A percentile compares a stretch with the other conserved stretches of the same genome.
Evolutionary conservation across 2,797 vertebrate genomes (phyloP).

Genomic region (Sus cebifrons): DNA sequence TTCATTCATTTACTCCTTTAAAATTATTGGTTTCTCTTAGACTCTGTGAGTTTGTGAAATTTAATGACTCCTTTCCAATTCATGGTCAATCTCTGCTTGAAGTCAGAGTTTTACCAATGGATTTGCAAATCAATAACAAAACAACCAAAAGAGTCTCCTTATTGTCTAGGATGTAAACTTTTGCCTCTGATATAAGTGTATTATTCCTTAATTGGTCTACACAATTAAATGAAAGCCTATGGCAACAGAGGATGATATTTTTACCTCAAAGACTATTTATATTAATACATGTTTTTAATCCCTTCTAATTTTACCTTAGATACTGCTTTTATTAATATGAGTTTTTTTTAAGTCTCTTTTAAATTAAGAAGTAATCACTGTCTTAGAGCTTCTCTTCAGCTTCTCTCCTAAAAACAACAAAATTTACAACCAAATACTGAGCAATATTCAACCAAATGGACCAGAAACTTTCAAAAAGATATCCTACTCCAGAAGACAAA

Average conservation of each 20-base stretch:
- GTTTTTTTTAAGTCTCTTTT: not conserved
- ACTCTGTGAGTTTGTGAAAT: slow-evolving; percentile 37
- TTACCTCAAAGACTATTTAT: slow-evolving; percentile 9
- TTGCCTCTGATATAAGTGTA: not conserved
- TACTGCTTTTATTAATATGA: slow-evolving; percentile 28
- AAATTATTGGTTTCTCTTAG: slow-evolving; percentile 59
- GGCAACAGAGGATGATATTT: not conserved
- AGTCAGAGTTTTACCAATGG: not conserved
- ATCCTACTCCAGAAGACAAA: too few species aligned
- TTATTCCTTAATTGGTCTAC: slow-evolving; percentile 49
- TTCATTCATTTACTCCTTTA: slow-evolving; percentile 51
- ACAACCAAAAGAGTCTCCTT: not conserved
- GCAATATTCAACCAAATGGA: too few species aligned
- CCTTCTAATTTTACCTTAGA: not conserved
- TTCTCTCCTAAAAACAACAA: too few species aligned
- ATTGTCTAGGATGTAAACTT: slow-evolving; percentile 12
- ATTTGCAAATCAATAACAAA: slow-evolving; percentile 41
- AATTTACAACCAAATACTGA: too few species aligned
- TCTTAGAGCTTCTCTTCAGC: not conserved
- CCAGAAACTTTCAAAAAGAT: too few species aligned
- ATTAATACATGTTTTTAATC: not conserved
- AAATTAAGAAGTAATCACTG: not conserved
- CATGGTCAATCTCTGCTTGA: not conserved
- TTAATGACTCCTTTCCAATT: not conserved
- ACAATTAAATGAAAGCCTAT: not conserved